Base-by-base conservation (phyloP, 2,888 invertebrate species). In the Aleiodes alternator region DNA sequence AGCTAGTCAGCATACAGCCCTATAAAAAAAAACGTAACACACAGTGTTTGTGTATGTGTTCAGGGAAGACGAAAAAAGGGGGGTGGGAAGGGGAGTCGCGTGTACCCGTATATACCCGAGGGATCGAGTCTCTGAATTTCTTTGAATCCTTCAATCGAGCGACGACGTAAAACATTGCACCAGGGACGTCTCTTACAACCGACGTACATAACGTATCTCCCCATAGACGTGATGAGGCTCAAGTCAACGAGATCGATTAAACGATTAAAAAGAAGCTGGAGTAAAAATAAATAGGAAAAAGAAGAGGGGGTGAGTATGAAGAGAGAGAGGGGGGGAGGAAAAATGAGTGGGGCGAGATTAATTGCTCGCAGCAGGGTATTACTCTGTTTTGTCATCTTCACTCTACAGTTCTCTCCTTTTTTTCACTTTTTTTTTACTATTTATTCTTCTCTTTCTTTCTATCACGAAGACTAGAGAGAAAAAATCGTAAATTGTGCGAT, bases 141-240 rank as follows among this genome's bases (percentile, higher is more conserved):
- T 88, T 87, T 88, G 84, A 87, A 86, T 86, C 81, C 84, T 82
- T 85, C 84, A 87, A 87, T 87, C 87, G 84, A 84, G 83, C 85
- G 77, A 76, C 77, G 79, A 79, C 77, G 78, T 78, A 75, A 82
- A 78, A 83, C 77, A 82, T 50, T 23, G 73, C 61, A 57, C 72
- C 29, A 72, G 72, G 72, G 53, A 66, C 64, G 64, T 57, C 71
- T 71, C 71, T 71, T 51, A 55, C 69, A 55, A 56, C 56, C 66
- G n/a, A 73, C 64, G 69, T 66, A 56, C 61, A 61, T 69, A 55
- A 73, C 55, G 59, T 43, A 16, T 61, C 9, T 64, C 69, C 69
- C 43, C 59, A n/a, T n/a, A 50, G 69, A 9, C 43, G 51, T 31
- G 51, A 68, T 50, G 51, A 68, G 51, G 68, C 68, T 68, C 68